These are phyloP conservation scores for Nomada flava DNA, from an alignment of 2,888 invertebrate genomes.

Conservation along the genomic window DNA sequence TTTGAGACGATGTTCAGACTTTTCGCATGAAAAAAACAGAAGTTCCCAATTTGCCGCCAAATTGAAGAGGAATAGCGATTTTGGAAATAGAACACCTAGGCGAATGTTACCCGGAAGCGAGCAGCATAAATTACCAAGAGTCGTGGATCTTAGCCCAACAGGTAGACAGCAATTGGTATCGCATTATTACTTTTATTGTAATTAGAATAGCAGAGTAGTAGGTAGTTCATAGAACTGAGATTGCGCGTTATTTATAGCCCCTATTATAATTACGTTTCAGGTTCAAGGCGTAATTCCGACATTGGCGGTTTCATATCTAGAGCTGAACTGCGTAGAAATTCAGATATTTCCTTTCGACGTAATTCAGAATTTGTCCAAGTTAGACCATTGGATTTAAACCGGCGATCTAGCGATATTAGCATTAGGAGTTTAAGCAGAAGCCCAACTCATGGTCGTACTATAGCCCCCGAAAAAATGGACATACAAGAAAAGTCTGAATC, in stretches of 20 bases:
- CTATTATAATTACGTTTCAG: conserved; percentile 56
- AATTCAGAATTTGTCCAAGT: conserved; percentile 76
- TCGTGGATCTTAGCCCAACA: conserved; percentile 76
- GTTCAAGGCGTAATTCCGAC: conserved; percentile 81
- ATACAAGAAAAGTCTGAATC: conserved; percentile 80
- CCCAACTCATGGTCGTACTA: conserved; percentile 76
- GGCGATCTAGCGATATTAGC: conserved; percentile 80
- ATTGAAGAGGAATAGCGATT: conserved; percentile 81
- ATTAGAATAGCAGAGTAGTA: not conserved
- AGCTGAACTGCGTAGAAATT: conserved; percentile 78
- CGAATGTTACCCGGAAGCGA: conserved; percentile 72
- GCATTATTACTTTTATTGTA: not conserved
- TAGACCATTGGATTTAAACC: conserved; percentile 75
- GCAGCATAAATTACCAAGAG: conserved; percentile 72
- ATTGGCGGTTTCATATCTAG: conserved; percentile 72
- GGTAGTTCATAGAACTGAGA: not conserved
- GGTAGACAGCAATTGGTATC: conserved; percentile 53
- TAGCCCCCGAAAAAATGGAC: conserved; percentile 72
- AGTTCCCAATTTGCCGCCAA: conserved; percentile 81
- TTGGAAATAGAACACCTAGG: conserved; percentile 79
- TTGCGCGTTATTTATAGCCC: conserved; percentile 1
- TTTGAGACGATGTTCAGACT: conserved; percentile 80
- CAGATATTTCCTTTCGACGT: conserved; percentile 77
- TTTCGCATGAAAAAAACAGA: conserved; percentile 79
- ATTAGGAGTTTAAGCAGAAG: conserved; percentile 78